These are phyloP conservation scores for Osmerus eperlanus DNA, from an alignment of 2,113 vertebrate species.

Conservation along the genomic window DNA sequence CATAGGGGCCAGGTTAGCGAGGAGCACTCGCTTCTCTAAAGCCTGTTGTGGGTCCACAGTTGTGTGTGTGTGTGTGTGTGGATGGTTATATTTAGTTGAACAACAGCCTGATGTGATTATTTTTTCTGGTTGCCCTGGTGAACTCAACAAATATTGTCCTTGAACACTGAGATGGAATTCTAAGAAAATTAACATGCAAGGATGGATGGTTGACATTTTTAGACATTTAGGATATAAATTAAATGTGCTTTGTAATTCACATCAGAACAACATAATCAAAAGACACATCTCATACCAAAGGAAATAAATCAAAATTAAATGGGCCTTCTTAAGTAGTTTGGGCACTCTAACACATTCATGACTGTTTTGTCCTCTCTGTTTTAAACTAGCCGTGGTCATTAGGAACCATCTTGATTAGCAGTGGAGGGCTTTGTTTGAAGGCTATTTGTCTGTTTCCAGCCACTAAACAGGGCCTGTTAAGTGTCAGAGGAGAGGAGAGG, in stretches of 20 bases:
- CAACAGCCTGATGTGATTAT: no score
- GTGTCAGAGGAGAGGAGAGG: slow-evolving; percentile 20
- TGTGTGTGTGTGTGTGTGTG: not conserved
- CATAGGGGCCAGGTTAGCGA: slow-evolving; percentile 33
- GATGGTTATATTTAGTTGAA: not conserved
- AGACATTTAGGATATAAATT: not conserved
- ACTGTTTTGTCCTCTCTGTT: slow-evolving; percentile 13
- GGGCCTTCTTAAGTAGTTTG: slow-evolving; percentile 8
- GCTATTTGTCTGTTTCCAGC: slow-evolving; percentile 31
- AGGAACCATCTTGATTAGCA: slow-evolving; percentile 34
- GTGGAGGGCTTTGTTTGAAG: slow-evolving; percentile 27
- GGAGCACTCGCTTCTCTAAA: no score
- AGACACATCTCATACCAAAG: slow-evolving; percentile 18
- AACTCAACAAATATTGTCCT: no score
- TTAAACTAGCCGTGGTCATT: slow-evolving; percentile 27
- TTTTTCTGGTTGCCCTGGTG: no score
- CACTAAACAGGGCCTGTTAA: slow-evolving; percentile 25
- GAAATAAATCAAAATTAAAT: slow-evolving; percentile 10
- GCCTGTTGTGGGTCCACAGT: not conserved
- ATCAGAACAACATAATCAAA: slow-evolving; percentile 20
- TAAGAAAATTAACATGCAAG: slow-evolving; percentile 8
- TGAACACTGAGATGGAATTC: slow-evolving; percentile 2
- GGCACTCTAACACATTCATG: slow-evolving; percentile 17
- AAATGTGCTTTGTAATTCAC: slow-evolving; percentile 11
- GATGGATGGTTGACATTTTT: not conserved